Conservation (phyloP, 1,140 invertebrate genomes). For the Lepidotrigona ventralis region DNA sequence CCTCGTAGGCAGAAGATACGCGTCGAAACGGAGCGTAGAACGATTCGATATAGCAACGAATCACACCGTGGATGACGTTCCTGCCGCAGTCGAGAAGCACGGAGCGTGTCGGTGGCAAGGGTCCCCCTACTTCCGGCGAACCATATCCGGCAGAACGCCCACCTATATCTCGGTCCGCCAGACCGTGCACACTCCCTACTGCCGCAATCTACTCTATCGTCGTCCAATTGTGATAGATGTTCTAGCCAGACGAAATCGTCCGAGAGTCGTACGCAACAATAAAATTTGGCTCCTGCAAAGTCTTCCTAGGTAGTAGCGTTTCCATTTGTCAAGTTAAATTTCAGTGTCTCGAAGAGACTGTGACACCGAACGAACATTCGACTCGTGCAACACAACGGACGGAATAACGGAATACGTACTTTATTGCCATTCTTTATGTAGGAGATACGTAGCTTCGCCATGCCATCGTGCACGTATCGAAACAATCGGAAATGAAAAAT, state of each 20-base stretch:
- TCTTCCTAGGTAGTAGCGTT: not conserved
- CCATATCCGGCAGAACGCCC: slow-evolving; percentile 79
- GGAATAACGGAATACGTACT: not conserved
- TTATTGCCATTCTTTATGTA: not conserved
- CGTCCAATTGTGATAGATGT: slow-evolving; percentile 71
- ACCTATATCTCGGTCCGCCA: slow-evolving; percentile 75
- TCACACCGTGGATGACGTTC: slow-evolving; percentile 61
- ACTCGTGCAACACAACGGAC: not conserved
- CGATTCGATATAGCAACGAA: slow-evolving; percentile 58
- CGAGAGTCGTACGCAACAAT: not conserved
- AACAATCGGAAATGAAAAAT: not conserved
- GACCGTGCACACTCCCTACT: slow-evolving; percentile 71
- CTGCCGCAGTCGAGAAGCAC: slow-evolving; percentile 69
- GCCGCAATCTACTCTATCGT: slow-evolving; percentile 69
- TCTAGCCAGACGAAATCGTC: slow-evolving; percentile 53
- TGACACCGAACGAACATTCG: too few species aligned
- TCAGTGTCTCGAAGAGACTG: not conserved
- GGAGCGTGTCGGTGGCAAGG: slow-evolving; percentile 77
- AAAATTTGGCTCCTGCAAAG: not conserved
- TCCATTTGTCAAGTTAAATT: not conserved
- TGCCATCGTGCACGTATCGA: too few species aligned
- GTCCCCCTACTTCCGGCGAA: slow-evolving; percentile 79
- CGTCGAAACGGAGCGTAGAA: slow-evolving; percentile 31
- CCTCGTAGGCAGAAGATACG: slow-evolving; percentile 13
- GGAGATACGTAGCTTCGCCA: too few species aligned